Conservation (phyloP, 2,888 invertebrate species). For the Ochlodes sylvanus region DNA sequence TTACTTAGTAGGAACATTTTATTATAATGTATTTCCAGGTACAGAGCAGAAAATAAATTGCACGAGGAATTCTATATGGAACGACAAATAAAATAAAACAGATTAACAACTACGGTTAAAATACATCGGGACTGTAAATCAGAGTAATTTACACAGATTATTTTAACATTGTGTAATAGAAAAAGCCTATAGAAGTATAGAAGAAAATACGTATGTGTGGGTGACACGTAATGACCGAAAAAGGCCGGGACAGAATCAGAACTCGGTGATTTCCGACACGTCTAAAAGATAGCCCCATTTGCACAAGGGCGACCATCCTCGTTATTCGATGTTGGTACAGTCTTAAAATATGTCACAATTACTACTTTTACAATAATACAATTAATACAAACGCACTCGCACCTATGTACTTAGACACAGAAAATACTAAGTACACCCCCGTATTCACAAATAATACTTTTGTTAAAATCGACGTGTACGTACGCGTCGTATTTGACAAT, state of each 20-base stretch:
- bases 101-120: background rate
- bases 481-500: too few species aligned
- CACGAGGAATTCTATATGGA: background rate
- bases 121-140: background rate
- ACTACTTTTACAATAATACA: too few species aligned
- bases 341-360: too few species aligned
- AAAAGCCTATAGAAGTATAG: slow-evolving; percentile 8
- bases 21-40: too few species aligned
- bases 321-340: background rate
- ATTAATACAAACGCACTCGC: too few species aligned
- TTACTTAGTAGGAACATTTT: too few species aligned
- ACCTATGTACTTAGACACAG: too few species aligned
- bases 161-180: too few species aligned
- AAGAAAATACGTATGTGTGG: slow-evolving; percentile 41
- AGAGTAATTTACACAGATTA: background rate
- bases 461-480: too few species aligned
- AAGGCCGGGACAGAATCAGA: slow-evolving; percentile 61
- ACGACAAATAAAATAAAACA: background rate
- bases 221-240: slow-evolving; percentile 56
- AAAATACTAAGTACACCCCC: too few species aligned
- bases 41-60: too few species aligned
- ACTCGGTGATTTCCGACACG: slow-evolving; percentile 67
- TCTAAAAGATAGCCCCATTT: slow-evolving; percentile 78
- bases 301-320: slow-evolving; percentile 42
- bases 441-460: too few species aligned